Base-by-base conservation (phyloP, 2,888 invertebrate genomes). In the Nomada ferruginata region DNA sequence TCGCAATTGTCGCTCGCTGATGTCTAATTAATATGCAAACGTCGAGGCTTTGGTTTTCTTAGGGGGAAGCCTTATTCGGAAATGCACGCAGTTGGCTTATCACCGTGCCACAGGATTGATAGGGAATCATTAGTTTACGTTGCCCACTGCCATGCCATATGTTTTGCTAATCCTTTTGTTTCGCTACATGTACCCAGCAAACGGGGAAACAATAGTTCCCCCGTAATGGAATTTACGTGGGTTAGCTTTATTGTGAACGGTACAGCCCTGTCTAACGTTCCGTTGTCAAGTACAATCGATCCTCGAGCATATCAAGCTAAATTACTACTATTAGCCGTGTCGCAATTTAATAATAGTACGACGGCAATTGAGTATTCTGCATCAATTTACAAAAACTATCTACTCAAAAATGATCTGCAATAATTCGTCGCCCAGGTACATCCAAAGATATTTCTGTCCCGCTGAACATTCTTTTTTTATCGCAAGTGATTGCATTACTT, bases 131-230 rank as follows among this genome's bases (percentile, higher is more conserved):
- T 86, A 80, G 82, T 87, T 84, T 74, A 75, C 50, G 76, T 73
- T 76, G 71, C 70, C 70, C 69, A 50, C 68, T 47, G 64, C 64
- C 47, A 18, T 52, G 50, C 29, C 60, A 42, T 65, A 71, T 57
- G 70, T 83, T 83, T 82, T 73, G 79, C 63, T 79, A 79, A 79
- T 83, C 75, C 71, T 79, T 82, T 82, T 82, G 86, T 87, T 66
- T 82, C 80, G 29, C 29, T 53, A 52, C 76, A 59, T 36, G 64
- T 61, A 53, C 7, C 50, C 71, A 47, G 59, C 23, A 60, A 63
- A 72, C 76, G 36, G 29, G 63, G 53, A 65, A 68, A 82, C 85
- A 87, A 87, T 87, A 68, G 77, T 50, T 65, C 29, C 53, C 69
- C 61, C 64, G 64, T 82, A 78, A 82, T 76, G 68, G 79, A 76